Evolutionary conservation across 2,888 invertebrate species (phyloP), one percentile per base, ranked within the genome.

Genomic region (Resseliella maxima): DNA sequence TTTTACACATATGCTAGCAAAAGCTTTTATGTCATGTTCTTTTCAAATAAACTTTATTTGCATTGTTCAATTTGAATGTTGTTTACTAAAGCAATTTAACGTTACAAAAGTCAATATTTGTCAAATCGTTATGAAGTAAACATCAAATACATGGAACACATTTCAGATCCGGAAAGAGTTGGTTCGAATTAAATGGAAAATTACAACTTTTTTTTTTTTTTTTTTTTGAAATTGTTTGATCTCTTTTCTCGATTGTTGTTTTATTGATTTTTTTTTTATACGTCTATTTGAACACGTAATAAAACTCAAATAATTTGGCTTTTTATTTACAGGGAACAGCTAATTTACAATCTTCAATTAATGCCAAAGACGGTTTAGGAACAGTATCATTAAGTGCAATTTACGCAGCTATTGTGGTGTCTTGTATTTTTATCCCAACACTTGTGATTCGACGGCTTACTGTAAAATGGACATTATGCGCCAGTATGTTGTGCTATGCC

Each of bases 341-440:
- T 46, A 98, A 98, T 90, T 93, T 99, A 85, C 99, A 97, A 91
- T 97, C 97, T 87, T 97, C 97, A 88, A 95, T 98, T 89, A 98
- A 98, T 91, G 95, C 96, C 86, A 94, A 94, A 89, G 96, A 96
- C 89, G 97, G 98, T 86, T 93, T 98, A 85, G 98, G 98, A 59
- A 97, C 97, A 0, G 96, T 96, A 0, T 97, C 97, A 3, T 92
- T 98, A 87, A 95, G 97, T 89, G 96, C 97, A 64, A 95, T 99
- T 88, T 99, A 99, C 91, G 96, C 96, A 45, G 96, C 97, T 10
- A 93, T 98, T 87, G 97, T 99, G 86, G 93, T 99, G 24, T 98
- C 98, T 87, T 99, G 98, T 91, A 96, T 99, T 91, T 98, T 99
- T 91, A 94, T 99, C 88, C 98, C 98, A 85, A 97, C 98, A 81